phyloP scores from a whole-genome alignment of 1,140 invertebrate species.

The Holotrichia oblita region DNA sequence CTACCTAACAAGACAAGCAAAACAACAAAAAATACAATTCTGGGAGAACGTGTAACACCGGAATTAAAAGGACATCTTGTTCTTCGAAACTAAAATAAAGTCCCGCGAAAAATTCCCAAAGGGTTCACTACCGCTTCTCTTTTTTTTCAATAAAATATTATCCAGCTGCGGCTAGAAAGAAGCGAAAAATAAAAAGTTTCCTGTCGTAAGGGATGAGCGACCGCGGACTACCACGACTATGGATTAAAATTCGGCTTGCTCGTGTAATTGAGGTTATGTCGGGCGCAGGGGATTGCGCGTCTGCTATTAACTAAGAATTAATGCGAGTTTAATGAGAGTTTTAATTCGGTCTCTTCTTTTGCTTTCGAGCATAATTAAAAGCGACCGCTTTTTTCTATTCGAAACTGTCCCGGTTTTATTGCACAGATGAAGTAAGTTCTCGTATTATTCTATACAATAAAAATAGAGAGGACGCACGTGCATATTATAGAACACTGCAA shows the following conservation, averaged over 20 bases:
- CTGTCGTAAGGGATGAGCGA: background rate
- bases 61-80: background rate
- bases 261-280: constrained; percentile 10
- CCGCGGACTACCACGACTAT: background rate
- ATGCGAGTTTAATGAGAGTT: constrained; percentile 35
- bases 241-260: constrained; percentile 9
- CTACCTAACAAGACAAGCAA: background rate
- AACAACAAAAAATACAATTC: background rate
- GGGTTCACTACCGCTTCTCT: background rate
- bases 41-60: background rate
- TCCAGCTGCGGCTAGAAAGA: background rate
- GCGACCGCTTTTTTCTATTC: too few relatives aligned
- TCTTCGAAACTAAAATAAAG: background rate
- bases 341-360: background rate
- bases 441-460: too few relatives aligned
- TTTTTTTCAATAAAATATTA: background rate
- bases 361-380: background rate
- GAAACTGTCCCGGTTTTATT: background rate
- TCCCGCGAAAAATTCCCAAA: background rate
- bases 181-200: background rate
- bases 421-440: background rate
- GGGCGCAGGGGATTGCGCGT: background rate
- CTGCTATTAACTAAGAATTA: constrained; percentile 26
- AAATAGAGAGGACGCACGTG: too few relatives aligned
- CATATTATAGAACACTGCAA: too few relatives aligned